Percentiles rank a stretch among this genome's conserved stretches.
Evolutionary conservation across 1,140 invertebrate genomes (phyloP).

Genomic region (Metaphire vulgaris): DNA sequence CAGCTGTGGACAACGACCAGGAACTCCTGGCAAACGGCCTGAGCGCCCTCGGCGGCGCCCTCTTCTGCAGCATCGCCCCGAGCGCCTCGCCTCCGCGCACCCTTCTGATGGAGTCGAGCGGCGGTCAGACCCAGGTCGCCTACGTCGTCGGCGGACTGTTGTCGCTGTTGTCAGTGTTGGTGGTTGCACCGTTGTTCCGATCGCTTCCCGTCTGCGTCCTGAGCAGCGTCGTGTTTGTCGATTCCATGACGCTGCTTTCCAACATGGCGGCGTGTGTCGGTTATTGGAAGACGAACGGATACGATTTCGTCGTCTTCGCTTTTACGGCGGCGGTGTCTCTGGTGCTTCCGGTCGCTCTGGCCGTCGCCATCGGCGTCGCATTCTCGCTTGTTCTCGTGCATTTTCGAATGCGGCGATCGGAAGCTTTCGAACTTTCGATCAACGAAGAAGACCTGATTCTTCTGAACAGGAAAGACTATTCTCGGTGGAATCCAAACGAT

Average conservation of each 20-base stretch:
- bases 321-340: conserved; percentile 16
- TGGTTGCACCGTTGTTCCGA: conserved; percentile 10
- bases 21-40: conserved; percentile 38
- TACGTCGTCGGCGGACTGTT: conserved; percentile 9
- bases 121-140: conserved; percentile 16
- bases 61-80: conserved; percentile 73
- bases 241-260: conserved; percentile 15
- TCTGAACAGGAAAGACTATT: too few species aligned
- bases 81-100: conserved; percentile 18
- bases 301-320: conserved; percentile 16
- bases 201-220: conserved; percentile 14
- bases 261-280: background rate
- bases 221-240: conserved; percentile 6
- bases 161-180: background rate
- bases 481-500: too few species aligned
- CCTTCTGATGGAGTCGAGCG: conserved; percentile 8
- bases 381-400: background rate
- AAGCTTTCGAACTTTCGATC: too few species aligned
- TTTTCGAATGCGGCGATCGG: background rate
- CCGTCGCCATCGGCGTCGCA: conserved; percentile 16
- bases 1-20: conserved; percentile 22
- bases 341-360: conserved; percentile 11
- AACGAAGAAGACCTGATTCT: too few species aligned
- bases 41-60: conserved; percentile 74
- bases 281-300: conserved; percentile 7